A percentile compares a stretch with the other conserved stretches of the same genome.
Evolutionary conservation across 2,888 invertebrate genomes (phyloP).

Genomic region (Actias luna): DNA sequence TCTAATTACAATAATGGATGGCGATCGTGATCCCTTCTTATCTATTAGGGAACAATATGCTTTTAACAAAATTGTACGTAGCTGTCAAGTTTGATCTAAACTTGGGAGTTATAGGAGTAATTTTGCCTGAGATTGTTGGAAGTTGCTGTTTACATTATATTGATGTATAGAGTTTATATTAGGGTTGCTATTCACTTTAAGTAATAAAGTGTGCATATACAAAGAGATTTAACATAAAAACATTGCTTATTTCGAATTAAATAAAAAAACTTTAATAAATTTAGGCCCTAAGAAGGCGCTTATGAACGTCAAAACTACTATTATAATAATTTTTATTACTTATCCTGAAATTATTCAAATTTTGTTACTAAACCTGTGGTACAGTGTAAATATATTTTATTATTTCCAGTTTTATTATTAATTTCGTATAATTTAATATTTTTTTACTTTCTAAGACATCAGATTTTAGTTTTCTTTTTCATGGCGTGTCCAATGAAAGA

Average conservation of each 20-base stretch:
- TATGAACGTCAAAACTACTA: too few species aligned
- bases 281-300: too few species aligned
- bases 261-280: too few species aligned
- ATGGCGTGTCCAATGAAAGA: too few species aligned
- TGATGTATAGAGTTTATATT: conserved; percentile 2
- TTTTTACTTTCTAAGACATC: too few species aligned
- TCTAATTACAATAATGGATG: background rate
- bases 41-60: conserved; percentile 6
- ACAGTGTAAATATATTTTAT: too few species aligned
- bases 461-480: too few species aligned
- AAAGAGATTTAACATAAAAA: too few species aligned
- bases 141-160: conserved; percentile 8
- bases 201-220: too few species aligned
- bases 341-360: background rate
- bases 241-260: too few species aligned
- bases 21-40: background rate
- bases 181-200: background rate
- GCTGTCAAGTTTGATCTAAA: conserved; percentile 14
- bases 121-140: conserved; percentile 16
- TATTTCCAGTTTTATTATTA: too few species aligned
- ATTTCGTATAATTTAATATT: too few species aligned
- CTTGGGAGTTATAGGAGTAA: conserved; percentile 8
- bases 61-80: conserved; percentile 12
- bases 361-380: background rate
- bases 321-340: background rate